phyloP scores from a whole-genome alignment of 92 coral and sea anemone genomes.

The Virgularia gustaviana region DNA sequence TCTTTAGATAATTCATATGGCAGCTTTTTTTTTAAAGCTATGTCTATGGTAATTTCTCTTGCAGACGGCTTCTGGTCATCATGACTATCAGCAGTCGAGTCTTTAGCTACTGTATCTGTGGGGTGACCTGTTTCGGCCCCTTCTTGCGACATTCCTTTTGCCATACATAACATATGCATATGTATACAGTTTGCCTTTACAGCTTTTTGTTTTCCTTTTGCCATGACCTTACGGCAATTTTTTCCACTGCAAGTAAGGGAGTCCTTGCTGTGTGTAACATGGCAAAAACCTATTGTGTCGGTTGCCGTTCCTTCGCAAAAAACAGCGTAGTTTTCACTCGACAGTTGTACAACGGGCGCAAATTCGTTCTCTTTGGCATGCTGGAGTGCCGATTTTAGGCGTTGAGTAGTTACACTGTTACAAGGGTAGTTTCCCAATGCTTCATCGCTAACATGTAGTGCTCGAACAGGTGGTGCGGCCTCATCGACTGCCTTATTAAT shows the following conservation, averaged over 20 bases:
- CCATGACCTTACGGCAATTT: background rate
- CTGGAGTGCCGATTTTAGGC: background rate
- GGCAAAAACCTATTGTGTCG: slow-evolving; percentile 4
- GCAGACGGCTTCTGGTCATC: background rate
- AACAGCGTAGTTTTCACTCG: background rate
- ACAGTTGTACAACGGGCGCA: background rate
- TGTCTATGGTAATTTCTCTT: background rate
- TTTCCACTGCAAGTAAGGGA: background rate
- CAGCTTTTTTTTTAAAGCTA: background rate
- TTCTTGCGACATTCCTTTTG: no score
- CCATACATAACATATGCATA: background rate
- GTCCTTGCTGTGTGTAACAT: background rate
- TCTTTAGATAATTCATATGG: background rate
- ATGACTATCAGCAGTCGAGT: background rate
- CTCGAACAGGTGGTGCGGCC: background rate
- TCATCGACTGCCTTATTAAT: background rate
- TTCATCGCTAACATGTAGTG: no score
- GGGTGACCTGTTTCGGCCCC: no score
- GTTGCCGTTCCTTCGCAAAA: background rate
- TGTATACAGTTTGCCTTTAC: background rate
- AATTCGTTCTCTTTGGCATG: background rate
- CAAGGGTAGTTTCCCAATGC: background rate
- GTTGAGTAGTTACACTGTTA: background rate
- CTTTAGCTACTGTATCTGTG: background rate
- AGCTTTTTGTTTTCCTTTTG: slow-evolving; percentile 2